Base-by-base conservation (phyloP, 2,797 vertebrate genomes). In the Halcyon badia region DNA sequence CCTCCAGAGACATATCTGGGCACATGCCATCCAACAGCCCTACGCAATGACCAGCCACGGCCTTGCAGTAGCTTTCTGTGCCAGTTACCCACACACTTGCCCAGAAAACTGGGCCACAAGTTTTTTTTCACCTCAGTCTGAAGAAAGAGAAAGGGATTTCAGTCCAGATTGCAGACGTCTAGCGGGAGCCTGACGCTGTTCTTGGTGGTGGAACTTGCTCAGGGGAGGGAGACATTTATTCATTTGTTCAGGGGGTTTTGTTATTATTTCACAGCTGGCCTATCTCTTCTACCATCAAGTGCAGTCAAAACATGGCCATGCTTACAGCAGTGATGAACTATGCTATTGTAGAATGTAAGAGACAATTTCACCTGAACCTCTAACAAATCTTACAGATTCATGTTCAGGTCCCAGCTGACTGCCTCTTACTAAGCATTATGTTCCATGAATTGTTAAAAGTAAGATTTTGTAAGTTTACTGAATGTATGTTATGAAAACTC, bases 1-100 rank as follows among this genome's bases (percentile, higher is more conserved):
- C 10, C 25, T 80, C 37, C 41, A 31, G 62, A 46, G 69, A 61
- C 41, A 31, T 9, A 39, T 4, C 9, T 44, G 39, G 14, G 18
- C 28, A 48, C 0, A 0, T 31, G 48, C 10, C 83, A 72, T 9
- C 18, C 79, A 41, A 12, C 1, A 1, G 60, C 30, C 60, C 56
- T 42, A 19, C 0, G 1, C 1, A 1, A 19, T 20, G 52, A 52
- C 19, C 26, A 41, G 20, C 49, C 49, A 17, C 18, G 68, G 49
- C 26, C 24, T 49, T 61, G 39, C 7, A 19, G 39, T 6, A 19
- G 2, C 20, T 48, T 35, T 48, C 60, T 46, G 35, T 48, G 28
- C 30, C 37, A 14, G 46, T 57, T 68, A 26, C 11, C n/a, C 24
- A 52, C 11, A 17, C 11, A 5, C 12, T 3, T 61, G 24, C 54